Evolutionary conservation across 2,797 vertebrate species (phyloP).

Genomic region (Sebastes flavidus): DNA sequence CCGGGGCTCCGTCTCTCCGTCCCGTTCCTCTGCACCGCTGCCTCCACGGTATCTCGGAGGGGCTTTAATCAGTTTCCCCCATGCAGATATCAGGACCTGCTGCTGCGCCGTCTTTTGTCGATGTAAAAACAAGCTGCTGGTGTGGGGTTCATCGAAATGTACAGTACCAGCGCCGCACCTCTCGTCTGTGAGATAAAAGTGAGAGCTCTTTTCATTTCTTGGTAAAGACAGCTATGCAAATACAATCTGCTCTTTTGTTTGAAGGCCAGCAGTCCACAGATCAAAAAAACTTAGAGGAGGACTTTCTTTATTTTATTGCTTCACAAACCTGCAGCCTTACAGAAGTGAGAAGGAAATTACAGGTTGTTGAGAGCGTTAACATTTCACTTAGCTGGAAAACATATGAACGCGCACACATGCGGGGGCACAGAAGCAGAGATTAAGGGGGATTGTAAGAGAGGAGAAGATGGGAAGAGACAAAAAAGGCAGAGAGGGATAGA

Average conservation of each 20-base stretch:
- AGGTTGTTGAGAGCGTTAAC: constrained; percentile 29
- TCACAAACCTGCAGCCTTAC: background rate
- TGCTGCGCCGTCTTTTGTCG: background rate
- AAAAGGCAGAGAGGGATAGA: constrained; percentile 29
- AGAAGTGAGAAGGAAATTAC: constrained; percentile 38
- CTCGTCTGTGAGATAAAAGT: constrained; percentile 5
- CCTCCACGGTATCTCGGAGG: background rate
- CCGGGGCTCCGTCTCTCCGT: constrained; percentile 24
- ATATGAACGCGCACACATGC: constrained; percentile 34
- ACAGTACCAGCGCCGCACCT: constrained; percentile 2
- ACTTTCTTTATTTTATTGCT: constrained; percentile 17
- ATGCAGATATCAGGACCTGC: constrained; percentile 10
- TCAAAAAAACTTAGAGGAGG: constrained; percentile 12
- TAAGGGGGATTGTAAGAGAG: constrained; percentile 19
- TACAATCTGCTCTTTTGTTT: constrained; percentile 39
- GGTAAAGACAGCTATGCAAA: constrained; percentile 38
- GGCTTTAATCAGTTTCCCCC: constrained; percentile 34
- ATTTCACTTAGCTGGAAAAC: constrained; percentile 27
- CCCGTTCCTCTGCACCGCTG: constrained; percentile 3
- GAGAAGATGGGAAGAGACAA: constrained; percentile 11
- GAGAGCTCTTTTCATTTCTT: constrained; percentile 18
- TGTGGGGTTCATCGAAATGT: constrained; percentile 30
- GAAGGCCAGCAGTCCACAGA: constrained; percentile 30
- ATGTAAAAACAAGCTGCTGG: constrained; percentile 12
- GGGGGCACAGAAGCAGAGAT: constrained; percentile 47